Conservation (phyloP, 2,888 invertebrate genomes). For the Entomobrya proxima region DNA sequence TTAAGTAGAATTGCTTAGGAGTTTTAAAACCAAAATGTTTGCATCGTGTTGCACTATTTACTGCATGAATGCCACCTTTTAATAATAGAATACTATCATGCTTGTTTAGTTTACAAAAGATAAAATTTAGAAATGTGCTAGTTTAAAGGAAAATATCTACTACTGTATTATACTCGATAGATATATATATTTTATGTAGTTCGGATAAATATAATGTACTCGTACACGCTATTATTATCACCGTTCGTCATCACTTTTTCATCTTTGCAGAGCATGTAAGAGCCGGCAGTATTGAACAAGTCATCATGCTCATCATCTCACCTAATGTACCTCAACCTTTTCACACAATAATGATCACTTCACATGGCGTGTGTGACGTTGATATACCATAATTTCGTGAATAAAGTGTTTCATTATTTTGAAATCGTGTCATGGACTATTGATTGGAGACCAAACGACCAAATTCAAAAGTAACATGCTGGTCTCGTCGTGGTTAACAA, state of each 20-base stretch:
- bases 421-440: conserved; percentile 59
- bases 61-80: too few relatives aligned
- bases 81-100: too few relatives aligned
- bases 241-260: neutral
- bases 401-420: conserved; percentile 52
- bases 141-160: too few relatives aligned
- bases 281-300: conserved; percentile 43
- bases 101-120: too few relatives aligned
- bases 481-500: conserved; percentile 19
- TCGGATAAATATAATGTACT: neutral
- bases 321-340: conserved; percentile 18
- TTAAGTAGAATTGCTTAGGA: too few relatives aligned
- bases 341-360: conserved; percentile 47
- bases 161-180: neutral
- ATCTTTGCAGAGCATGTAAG: neutral
- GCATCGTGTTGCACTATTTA: too few relatives aligned
- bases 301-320: conserved; percentile 51
- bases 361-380: conserved; percentile 22
- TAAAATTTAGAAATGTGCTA: too few relatives aligned
- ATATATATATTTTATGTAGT: neutral
- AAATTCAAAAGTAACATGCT: conserved; percentile 3
- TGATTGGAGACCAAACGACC: conserved; percentile 30
- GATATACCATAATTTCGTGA: conserved; percentile 55
- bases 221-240: neutral
- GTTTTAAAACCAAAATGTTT: too few relatives aligned